phyloP scores from a whole-genome alignment of 1,140 invertebrate species.

The Anastrepha obliqua region DNA sequence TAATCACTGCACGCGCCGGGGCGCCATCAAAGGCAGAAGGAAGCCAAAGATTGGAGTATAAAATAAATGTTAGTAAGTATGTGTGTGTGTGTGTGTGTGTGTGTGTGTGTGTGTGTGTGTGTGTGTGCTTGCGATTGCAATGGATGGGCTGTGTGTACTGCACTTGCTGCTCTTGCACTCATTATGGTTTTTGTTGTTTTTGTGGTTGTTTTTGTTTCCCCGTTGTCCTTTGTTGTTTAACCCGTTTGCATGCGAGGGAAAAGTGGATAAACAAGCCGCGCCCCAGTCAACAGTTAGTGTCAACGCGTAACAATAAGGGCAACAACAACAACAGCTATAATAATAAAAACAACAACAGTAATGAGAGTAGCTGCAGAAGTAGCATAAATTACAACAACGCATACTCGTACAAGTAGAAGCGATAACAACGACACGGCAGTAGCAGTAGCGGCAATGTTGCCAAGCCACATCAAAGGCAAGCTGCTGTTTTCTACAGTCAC shows the following conservation, averaged over 20 bases:
- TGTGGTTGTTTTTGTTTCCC: background rate
- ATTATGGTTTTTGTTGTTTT: background rate
- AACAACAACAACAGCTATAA: background rate
- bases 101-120: no score
- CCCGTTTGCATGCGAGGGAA: no score
- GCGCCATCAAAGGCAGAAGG: conserved; percentile 7
- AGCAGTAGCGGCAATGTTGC: background rate
- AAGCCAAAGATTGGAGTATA: background rate
- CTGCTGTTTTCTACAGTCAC: background rate
- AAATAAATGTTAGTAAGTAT: no score
- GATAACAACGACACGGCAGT: background rate
- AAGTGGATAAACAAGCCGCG: conserved; percentile 3
- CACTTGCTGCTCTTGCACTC: background rate
- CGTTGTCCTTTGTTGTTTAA: conserved; percentile 4
- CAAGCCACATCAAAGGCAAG: conserved; percentile 29
- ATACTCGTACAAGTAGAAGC: background rate
- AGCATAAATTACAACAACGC: conserved; percentile 12
- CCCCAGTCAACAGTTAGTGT: conserved; percentile 14
- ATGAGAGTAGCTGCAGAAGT: conserved; percentile 21
- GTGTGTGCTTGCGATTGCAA: background rate
- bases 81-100: no score
- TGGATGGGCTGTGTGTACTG: background rate
- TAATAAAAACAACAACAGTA: background rate
- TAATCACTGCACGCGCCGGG: conserved; percentile 28
- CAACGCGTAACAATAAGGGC: conserved; percentile 7